A percentile compares a stretch with the other conserved stretches of the same genome.
phyloP scores from a whole-genome alignment of 2,888 invertebrate species.

The Cabera pusaria region DNA sequence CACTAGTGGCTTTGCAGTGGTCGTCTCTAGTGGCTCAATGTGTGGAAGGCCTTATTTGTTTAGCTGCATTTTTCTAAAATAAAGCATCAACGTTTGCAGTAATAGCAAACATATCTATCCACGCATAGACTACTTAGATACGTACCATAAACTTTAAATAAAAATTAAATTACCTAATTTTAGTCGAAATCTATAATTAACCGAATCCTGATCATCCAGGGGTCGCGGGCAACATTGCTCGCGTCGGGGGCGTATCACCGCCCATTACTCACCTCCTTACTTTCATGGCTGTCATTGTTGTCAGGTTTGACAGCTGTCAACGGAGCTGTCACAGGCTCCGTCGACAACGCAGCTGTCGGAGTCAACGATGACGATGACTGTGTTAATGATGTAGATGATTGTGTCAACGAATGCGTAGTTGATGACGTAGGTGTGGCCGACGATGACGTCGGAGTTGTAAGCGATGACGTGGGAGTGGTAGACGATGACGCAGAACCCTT shows the following conservation, averaged over 20 bases:
- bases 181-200: conserved; percentile 36
- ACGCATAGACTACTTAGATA: too few species aligned
- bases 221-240: conserved; percentile 31
- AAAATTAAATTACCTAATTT: too few species aligned
- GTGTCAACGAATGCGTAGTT: background rate
- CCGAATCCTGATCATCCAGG: conserved; percentile 37
- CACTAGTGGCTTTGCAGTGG: too few species aligned
- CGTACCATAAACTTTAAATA: too few species aligned
- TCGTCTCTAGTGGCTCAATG: too few species aligned
- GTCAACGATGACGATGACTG: background rate
- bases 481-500: background rate
- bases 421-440: background rate
- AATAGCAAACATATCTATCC: too few species aligned
- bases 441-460: background rate
- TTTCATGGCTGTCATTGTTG: background rate
- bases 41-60: too few species aligned
- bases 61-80: too few species aligned
- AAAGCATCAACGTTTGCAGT: too few species aligned
- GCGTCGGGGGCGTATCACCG: conserved; percentile 44
- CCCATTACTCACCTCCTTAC: conserved; percentile 7
- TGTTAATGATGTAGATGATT: background rate
- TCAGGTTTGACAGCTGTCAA: background rate
- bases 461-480: background rate
- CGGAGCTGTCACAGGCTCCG: too few species aligned
- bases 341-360: background rate